Evolutionary conservation across 2,888 invertebrate species (phyloP).

Genomic region (Aricia artaxerxes): DNA sequence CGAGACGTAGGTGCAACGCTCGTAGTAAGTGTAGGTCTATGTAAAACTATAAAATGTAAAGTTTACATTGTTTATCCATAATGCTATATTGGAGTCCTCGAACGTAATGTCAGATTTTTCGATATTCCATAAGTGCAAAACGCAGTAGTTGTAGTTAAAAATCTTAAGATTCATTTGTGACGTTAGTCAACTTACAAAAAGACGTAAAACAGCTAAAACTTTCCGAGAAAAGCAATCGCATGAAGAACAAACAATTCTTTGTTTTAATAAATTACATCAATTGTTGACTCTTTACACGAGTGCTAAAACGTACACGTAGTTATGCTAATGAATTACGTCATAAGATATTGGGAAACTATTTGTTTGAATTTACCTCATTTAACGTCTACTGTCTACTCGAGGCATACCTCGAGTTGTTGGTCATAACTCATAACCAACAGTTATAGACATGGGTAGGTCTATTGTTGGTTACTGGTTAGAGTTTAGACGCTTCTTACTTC

Average conservation of each 20-base stretch:
- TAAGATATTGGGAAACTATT: background rate
- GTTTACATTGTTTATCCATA: background rate
- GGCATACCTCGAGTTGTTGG: no score
- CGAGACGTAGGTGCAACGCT: background rate
- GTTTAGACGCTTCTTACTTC: background rate
- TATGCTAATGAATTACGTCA: conserved; percentile 24
- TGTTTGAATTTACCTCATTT: background rate
- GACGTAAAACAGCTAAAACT: conserved; percentile 9
- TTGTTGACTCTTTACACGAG: conserved; percentile 17
- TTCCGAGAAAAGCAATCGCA: conserved; percentile 12
- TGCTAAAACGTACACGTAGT: conserved; percentile 17
- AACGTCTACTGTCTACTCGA: background rate
- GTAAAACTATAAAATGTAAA: background rate
- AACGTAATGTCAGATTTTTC: background rate
- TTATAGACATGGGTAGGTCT: no score
- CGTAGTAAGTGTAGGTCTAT: background rate
- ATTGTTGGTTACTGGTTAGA: background rate
- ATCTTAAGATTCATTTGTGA: background rate
- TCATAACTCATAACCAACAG: no score
- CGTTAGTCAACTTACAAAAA: background rate
- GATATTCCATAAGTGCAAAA: background rate
- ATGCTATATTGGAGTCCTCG: no score
- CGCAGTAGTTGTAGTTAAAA: background rate
- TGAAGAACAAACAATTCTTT: conserved; percentile 13
- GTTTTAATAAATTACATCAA: conserved; percentile 22